Conservation (phyloP, 2,797 vertebrate species). For the Luscinia luscinia region DNA sequence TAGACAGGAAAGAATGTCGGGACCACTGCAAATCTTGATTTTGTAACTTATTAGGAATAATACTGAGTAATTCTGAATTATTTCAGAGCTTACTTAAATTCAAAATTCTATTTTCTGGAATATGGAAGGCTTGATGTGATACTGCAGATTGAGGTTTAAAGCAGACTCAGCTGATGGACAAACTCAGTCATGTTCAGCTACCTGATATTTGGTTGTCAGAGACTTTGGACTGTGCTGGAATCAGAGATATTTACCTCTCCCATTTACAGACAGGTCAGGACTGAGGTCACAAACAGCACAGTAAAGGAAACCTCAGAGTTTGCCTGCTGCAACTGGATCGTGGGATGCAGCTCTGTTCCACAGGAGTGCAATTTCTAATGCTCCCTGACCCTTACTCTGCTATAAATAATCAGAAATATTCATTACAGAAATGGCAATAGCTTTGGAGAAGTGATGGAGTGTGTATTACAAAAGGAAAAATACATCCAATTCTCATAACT, state of each 20-base stretch:
- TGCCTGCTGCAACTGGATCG: neutral
- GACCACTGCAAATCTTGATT: neutral
- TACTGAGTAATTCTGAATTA: neutral
- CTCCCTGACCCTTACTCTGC: conserved; percentile 51
- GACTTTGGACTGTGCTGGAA: conserved; percentile 8
- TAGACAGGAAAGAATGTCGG: neutral
- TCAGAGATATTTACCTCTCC: conserved; percentile 35
- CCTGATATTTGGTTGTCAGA: neutral
- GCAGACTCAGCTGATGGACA: neutral
- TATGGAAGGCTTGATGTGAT: neutral
- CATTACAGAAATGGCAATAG: conserved; percentile 56
- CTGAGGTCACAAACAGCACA: conserved; percentile 25
- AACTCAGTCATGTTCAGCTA: neutral
- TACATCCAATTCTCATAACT: conserved; percentile 49
- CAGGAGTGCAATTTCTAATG: conserved; percentile 27
- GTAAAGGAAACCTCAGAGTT: conserved; percentile 23
- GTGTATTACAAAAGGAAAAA: conserved; percentile 42
- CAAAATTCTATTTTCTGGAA: neutral
- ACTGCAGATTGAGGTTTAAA: neutral
- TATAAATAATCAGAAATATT: conserved; percentile 70
- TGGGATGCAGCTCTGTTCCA: conserved; percentile 14
- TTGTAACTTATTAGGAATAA: neutral
- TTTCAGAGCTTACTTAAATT: neutral
- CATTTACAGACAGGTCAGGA: conserved; percentile 1
- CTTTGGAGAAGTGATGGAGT: conserved; percentile 41